phyloP scores from a whole-genome alignment of 2,888 invertebrate species.

The Ametastegia equiseti region DNA sequence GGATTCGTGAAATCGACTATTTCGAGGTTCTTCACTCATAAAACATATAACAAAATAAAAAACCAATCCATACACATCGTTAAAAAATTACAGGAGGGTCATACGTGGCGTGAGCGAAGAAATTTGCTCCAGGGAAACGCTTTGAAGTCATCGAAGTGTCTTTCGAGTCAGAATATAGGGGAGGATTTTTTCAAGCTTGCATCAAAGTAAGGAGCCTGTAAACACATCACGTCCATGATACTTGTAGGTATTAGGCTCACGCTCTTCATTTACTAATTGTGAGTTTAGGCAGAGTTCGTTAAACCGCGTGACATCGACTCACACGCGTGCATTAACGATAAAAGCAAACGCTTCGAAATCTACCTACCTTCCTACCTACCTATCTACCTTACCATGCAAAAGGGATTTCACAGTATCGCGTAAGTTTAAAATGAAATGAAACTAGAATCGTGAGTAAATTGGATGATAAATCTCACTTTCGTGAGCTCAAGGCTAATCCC shows the following conservation, averaged over 20 bases:
- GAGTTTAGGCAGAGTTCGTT: too few relatives aligned
- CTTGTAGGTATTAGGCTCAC: neutral
- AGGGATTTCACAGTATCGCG: neutral
- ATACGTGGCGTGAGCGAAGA: neutral
- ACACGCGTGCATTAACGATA: neutral
- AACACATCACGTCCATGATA: neutral
- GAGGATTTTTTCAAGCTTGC: neutral
- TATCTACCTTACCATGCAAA: too few relatives aligned
- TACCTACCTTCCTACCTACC: too few relatives aligned
- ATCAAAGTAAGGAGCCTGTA: neutral
- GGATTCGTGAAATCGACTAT: too few relatives aligned
- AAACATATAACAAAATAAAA: too few relatives aligned
- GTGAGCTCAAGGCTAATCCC: slow-evolving; percentile 10
- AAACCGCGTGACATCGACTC: too few relatives aligned
- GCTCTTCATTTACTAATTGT: neutral
- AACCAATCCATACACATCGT: too few relatives aligned
- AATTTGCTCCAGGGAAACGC: neutral
- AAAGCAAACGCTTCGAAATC: neutral
- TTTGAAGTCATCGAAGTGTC: neutral
- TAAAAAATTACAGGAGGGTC: neutral
- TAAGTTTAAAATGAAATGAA: slow-evolving; percentile 13
- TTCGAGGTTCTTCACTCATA: too few relatives aligned
- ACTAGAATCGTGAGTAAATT: neutral
- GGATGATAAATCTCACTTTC: slow-evolving; percentile 20
- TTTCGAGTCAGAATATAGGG: neutral